Percentiles rank a stretch among this genome's conserved stretches.
phyloP scores from a whole-genome alignment of 2,797 vertebrate genomes.

The Megaceryle alcyon region DNA sequence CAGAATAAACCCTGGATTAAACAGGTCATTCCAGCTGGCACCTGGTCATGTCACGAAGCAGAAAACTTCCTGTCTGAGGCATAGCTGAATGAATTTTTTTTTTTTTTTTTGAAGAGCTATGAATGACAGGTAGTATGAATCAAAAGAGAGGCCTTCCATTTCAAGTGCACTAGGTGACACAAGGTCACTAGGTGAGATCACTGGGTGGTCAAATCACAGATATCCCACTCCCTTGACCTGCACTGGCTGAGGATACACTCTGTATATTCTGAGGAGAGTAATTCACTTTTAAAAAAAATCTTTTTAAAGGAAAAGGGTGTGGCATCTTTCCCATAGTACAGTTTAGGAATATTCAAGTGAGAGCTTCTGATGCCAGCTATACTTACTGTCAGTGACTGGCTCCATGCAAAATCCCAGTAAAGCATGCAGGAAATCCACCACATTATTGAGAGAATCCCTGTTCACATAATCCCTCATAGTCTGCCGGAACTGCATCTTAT shows the following conservation, averaged over 20 bases:
- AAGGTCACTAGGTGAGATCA: not conserved
- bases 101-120: not conserved
- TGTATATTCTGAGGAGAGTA: not conserved
- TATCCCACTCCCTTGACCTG: fast-evolving
- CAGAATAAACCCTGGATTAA: not conserved
- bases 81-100: not conserved
- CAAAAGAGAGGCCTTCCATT: not conserved
- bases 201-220: not conserved
- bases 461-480: slow-evolving; percentile 99
- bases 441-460: slow-evolving; percentile 98
- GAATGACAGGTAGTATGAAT: not conserved
- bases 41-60: not conserved
- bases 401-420: slow-evolving; percentile 99
- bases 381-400: slow-evolving; percentile 98
- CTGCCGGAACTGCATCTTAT: slow-evolving; percentile 96
- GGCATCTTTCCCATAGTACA: not conserved
- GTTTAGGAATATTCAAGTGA: not conserved
- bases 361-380: not conserved
- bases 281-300: not conserved
- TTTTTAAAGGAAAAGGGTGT: not conserved
- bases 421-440: slow-evolving; percentile 99
- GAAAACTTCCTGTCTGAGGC: not conserved
- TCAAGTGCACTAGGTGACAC: not conserved
- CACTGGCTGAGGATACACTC: not conserved
- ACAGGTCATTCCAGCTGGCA: not conserved